These are phyloP conservation scores for Stratiomys singularior DNA, from an alignment of 2,888 invertebrate species.

Conservation along the genomic window DNA sequence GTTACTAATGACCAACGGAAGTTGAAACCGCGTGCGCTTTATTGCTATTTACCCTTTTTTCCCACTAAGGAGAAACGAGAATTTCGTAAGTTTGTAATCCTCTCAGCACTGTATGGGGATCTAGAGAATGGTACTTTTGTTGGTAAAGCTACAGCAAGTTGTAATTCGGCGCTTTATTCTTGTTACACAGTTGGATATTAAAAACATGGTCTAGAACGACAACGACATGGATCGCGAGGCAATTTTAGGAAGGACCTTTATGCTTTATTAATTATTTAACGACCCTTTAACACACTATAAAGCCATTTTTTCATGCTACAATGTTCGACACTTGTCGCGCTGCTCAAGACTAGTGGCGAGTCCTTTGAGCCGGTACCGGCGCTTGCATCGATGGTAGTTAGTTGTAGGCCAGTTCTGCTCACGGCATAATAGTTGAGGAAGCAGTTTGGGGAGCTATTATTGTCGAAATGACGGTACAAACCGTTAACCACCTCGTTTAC, in stretches of 20 bases:
- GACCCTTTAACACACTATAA: conserved; percentile 50
- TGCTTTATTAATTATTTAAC: conserved; percentile 49
- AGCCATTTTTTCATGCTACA: conserved; percentile 47
- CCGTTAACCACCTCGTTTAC: conserved; percentile 49
- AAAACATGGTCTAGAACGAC: conserved; percentile 24
- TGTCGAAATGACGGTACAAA: conserved; percentile 42
- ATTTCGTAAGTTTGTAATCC: conserved; percentile 21
- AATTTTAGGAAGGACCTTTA: conserved; percentile 39
- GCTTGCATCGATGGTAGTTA: conserved; percentile 27
- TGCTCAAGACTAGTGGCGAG: neutral
- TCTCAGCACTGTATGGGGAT: neutral
- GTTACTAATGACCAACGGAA: conserved; percentile 26
- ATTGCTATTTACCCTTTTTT: conserved; percentile 39
- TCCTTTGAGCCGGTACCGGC: neutral
- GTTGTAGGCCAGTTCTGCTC: neutral
- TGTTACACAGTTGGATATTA: conserved; percentile 44
- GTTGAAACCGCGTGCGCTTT: conserved; percentile 44
- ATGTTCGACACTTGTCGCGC: conserved; percentile 27
- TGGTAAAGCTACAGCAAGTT: conserved; percentile 5
- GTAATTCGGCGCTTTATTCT: conserved; percentile 38
- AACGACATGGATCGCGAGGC: conserved; percentile 9
- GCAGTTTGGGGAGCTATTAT: conserved; percentile 18
- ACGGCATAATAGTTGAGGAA: neutral
- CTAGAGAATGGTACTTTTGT: neutral
- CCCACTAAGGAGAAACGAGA: neutral